Percentiles rank a stretch among this genome's conserved stretches.
Evolutionary conservation across 2,888 invertebrate genomes (phyloP).

Genomic region (Pterostichus niger): DNA sequence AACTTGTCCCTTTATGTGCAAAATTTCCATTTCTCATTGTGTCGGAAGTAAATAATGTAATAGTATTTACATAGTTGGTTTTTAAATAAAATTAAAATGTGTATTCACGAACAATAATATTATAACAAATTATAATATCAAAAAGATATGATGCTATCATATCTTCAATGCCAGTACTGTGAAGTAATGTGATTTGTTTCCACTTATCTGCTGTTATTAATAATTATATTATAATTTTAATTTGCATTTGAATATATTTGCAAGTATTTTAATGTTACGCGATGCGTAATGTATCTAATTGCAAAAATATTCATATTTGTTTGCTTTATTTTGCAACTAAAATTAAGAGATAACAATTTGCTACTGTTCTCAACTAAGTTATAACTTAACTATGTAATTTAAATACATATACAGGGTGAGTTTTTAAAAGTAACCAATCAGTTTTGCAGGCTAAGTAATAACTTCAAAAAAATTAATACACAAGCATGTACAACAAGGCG

Average conservation of each 20-base stretch:
- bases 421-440: too few species aligned
- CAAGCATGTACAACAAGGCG: too few species aligned
- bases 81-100: conserved; percentile 38
- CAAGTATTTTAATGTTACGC: neutral
- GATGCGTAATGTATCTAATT: too few species aligned
- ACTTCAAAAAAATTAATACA: too few species aligned
- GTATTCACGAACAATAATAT: conserved; percentile 28
- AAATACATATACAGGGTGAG: too few species aligned
- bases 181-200: conserved; percentile 21
- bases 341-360: too few species aligned
- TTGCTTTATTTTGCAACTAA: too few species aligned
- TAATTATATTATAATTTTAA: conserved; percentile 39
- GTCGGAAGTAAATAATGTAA: conserved; percentile 39
- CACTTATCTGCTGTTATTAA: conserved; percentile 20
- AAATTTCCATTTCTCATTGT: conserved; percentile 42
- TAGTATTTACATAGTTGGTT: conserved; percentile 13
- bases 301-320: too few species aligned
- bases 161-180: conserved; percentile 15
- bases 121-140: conserved; percentile 9
- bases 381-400: too few species aligned
- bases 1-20: conserved; percentile 40
- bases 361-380: too few species aligned
- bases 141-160: conserved; percentile 15
- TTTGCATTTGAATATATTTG: conserved; percentile 30
- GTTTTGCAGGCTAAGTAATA: too few species aligned